These are phyloP conservation scores for Dasypolia templi DNA, from an alignment of 2,888 invertebrate species.

Conservation along the genomic window DNA sequence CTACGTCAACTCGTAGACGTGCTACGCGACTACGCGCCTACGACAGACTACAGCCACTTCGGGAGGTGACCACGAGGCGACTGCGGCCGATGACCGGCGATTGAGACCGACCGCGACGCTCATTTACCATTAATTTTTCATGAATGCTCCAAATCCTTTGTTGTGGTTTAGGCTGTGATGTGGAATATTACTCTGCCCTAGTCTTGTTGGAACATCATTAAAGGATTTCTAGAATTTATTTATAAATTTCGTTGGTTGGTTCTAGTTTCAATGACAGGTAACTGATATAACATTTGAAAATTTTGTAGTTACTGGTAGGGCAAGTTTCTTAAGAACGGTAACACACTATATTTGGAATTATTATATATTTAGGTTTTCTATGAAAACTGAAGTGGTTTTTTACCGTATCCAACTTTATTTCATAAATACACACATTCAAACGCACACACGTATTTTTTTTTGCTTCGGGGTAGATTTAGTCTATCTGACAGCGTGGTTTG, in stretches of 20 bases:
- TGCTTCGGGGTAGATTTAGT: not conserved
- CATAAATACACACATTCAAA: too few species aligned
- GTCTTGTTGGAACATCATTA: conserved; percentile 39
- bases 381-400: not conserved
- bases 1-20: conserved; percentile 66
- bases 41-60: conserved; percentile 70
- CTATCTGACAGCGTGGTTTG: not conserved
- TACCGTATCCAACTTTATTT: too few species aligned
- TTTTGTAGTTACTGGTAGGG: not conserved
- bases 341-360: not conserved
- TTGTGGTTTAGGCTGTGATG: conserved; percentile 26
- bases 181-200: conserved; percentile 61
- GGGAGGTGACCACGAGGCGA: conserved; percentile 67
- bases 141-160: conserved; percentile 70
- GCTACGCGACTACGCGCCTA: conserved; percentile 70
- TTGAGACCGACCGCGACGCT: conserved; percentile 44
- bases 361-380: not conserved
- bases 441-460: not conserved
- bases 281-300: conserved; percentile 17
- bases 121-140: conserved; percentile 71
- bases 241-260: conserved; percentile 24
- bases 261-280: conserved; percentile 9
- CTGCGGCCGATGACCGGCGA: conserved; percentile 80
- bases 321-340: conserved; percentile 5
- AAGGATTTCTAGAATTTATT: conserved; percentile 36